Evolutionary conservation across 2,888 invertebrate genomes (phyloP).

Genomic region (Eupithecia insigniata): DNA sequence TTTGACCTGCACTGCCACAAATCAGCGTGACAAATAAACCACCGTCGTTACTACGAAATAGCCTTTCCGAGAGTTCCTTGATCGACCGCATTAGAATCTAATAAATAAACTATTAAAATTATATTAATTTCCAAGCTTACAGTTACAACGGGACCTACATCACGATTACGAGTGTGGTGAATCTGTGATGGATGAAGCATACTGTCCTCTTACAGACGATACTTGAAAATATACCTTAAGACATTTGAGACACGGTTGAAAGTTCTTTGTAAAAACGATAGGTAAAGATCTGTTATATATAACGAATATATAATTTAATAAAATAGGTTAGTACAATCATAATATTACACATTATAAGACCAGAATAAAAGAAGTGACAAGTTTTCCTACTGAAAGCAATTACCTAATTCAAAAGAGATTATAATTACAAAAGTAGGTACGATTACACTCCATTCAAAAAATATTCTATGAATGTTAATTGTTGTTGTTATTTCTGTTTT

Average conservation of each 20-base stretch:
- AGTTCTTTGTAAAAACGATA: background rate
- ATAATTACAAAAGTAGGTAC: background rate
- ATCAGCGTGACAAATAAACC: constrained; percentile 3
- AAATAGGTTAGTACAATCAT: background rate
- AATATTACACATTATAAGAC: background rate
- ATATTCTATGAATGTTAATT: too few species aligned
- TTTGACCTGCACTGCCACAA: background rate
- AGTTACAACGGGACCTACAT: constrained; percentile 45
- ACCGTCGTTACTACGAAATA: constrained; percentile 1
- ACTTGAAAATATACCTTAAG: background rate
- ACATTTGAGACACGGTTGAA: background rate
- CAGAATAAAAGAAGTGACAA: background rate
- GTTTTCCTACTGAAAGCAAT: too few species aligned
- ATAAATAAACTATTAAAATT: constrained; percentile 47
- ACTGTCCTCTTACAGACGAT: background rate
- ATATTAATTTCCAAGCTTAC: constrained; percentile 52
- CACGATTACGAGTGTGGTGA: constrained; percentile 47
- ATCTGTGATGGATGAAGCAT: constrained; percentile 32
- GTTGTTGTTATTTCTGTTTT: too few species aligned
- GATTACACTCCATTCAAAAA: too few species aligned
- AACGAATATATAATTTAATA: background rate
- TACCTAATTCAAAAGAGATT: background rate
- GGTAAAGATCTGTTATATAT: background rate
- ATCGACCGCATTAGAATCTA: constrained; percentile 34
- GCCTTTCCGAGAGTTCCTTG: background rate